Base-by-base conservation (phyloP, 1,140 invertebrate species). In the Dryas iulia region DNA sequence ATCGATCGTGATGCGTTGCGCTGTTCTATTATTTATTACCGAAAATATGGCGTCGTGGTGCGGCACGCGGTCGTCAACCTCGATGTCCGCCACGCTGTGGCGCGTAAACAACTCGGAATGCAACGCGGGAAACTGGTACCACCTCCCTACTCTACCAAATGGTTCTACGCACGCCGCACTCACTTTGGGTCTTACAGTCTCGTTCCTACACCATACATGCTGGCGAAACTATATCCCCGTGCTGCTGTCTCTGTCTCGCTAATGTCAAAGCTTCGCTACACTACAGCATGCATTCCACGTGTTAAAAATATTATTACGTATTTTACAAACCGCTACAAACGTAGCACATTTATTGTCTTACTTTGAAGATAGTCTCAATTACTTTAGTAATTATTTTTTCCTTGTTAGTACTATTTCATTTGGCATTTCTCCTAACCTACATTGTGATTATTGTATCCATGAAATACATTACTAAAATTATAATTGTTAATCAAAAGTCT, bases 11-110 rank as follows among this genome's bases (percentile, higher is more conserved):
- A 77, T 83, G 83, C 79, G 81, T 82, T 84, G 84, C 83, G 87
- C 74, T 79, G 73, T 78, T 86, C 81, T 86, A 88, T 85, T 88
- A 89, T 90, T 90, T 90, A 90, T 89, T 89, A 85, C 86, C 84
- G 80, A 90, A 89, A 88, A 88, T 87, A 88, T 87, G 83, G 82
- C 86, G 83, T 84, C 84, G 82, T 86, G 85, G 78, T 86, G 88
- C 83, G 81, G 76, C 81, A 79, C 67, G 79, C 79, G 86, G 85
- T 90, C 86, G 77, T 77, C 79, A 83, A 84, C 82, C 86, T 79
- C 79, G 68, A 61, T 62, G 74, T 53, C 77, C 75, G 79, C 77
- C 81, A 82, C 84, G 76, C 74, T 77, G 76, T 76, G 78, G 76
- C 77, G 77, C 79, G 85, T 89, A 90, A 90, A 90, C 88, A 90